A percentile compares a stretch with the other conserved stretches of the same genome.
These are phyloP conservation scores for Watsonalla binaria DNA, from an alignment of 2,888 invertebrate species.

Conservation along the genomic window DNA sequence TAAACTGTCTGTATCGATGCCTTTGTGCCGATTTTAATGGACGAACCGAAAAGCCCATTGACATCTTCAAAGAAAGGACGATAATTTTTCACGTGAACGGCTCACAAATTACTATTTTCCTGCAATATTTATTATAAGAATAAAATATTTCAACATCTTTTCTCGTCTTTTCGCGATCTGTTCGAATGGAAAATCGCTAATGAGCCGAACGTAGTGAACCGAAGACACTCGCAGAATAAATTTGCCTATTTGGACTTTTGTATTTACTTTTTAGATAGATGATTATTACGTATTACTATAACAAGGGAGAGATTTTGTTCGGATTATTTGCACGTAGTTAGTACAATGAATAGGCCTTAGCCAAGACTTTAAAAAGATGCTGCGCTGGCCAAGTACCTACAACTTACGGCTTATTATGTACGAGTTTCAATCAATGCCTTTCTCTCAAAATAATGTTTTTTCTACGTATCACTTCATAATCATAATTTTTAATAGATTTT, in stretches of 20 bases:
- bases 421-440: no score
- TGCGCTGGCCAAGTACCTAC: no score
- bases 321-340: not conserved
- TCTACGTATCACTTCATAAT: no score
- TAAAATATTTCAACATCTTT: conserved; percentile 37
- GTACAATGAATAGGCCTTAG: no score
- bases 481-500: no score
- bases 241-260: conserved; percentile 38
- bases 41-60: conserved; percentile 2
- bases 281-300: not conserved
- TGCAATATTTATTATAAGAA: conserved; percentile 35
- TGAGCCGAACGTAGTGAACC: conserved; percentile 56
- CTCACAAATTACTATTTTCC: conserved; percentile 42
- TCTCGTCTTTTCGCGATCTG: conserved; percentile 37
- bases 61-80: conserved; percentile 26
- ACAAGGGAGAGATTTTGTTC: not conserved
- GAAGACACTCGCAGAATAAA: conserved; percentile 38
- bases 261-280: conserved; percentile 5
- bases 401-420: no score
- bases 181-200: conserved; percentile 63
- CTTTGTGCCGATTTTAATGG: conserved; percentile 1
- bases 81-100: conserved; percentile 42
- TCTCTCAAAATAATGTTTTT: no score
- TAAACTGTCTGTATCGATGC: not conserved
- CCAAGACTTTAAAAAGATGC: no score